A percentile compares a stretch with the other conserved stretches of the same genome.
phyloP scores from a whole-genome alignment of 2,113 vertebrate genomes.

The Notiomystis cincta region DNA sequence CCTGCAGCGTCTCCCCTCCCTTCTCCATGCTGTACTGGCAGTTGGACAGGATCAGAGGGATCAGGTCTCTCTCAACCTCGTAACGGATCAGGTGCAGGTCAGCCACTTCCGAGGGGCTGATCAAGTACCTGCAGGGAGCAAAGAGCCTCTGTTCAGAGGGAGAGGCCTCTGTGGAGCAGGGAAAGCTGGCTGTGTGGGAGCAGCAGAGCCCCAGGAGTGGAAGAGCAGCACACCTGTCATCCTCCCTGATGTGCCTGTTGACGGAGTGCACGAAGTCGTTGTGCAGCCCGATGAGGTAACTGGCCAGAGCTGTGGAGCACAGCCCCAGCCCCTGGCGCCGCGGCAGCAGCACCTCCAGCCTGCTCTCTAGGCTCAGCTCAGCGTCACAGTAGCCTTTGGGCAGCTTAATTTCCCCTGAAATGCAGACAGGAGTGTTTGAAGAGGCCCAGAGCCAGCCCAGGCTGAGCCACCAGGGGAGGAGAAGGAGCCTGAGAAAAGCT shows the following conservation, averaged over 20 bases:
- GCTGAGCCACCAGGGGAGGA: background rate
- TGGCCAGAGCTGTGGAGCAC: slow-evolving; percentile 87
- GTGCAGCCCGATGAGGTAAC: slow-evolving; percentile 89
- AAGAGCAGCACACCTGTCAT: slow-evolving; percentile 70
- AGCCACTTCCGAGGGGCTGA: slow-evolving; percentile 83
- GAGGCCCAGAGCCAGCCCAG: background rate
- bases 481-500: background rate
- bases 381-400: slow-evolving; percentile 73
- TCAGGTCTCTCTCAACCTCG: slow-evolving; percentile 84
- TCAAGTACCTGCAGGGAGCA: slow-evolving; percentile 76
- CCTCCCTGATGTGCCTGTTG: slow-evolving; percentile 74
- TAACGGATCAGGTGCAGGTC: slow-evolving; percentile 91
- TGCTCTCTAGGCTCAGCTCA: slow-evolving; percentile 72
- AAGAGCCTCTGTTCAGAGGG: background rate
- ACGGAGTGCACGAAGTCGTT: slow-evolving; percentile 79
- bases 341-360: slow-evolving; percentile 83
- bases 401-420: slow-evolving; percentile 88
- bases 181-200: background rate
- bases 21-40: slow-evolving; percentile 90
- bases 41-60: slow-evolving; percentile 87
- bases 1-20: slow-evolving; percentile 80
- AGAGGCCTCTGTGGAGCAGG: background rate
- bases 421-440: background rate
- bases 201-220: background rate
- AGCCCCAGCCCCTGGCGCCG: slow-evolving; percentile 84